A percentile compares a stretch with the other conserved stretches of the same genome.
Evolutionary conservation across 2,888 invertebrate species (phyloP).

Genomic region (Rhaphigaster nebulosa): DNA sequence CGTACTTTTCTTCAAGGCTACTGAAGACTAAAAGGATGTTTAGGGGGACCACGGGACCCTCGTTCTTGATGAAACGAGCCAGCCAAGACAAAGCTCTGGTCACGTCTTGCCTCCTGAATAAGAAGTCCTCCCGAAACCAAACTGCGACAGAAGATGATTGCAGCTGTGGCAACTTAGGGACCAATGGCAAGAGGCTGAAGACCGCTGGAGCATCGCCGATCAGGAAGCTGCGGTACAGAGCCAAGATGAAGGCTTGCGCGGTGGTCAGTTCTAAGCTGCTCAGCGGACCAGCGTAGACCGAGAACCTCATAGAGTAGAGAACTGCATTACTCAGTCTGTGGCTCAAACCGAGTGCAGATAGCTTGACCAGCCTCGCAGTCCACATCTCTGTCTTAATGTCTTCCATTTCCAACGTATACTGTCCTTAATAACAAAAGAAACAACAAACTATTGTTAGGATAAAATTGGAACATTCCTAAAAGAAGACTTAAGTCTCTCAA

Average conservation of each 20-base stretch:
- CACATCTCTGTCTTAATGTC: background rate
- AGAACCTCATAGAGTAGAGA: background rate
- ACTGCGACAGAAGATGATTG: background rate
- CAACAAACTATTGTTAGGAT: no score
- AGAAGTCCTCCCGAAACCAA: background rate
- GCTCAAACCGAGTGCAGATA: background rate
- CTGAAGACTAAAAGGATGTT: background rate
- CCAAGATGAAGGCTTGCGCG: background rate
- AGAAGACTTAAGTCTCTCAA: no score
- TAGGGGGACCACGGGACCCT: background rate
- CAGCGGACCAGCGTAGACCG: background rate
- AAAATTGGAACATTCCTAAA: no score
- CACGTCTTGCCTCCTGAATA: background rate
- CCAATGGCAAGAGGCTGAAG: background rate
- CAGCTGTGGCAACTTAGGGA: background rate
- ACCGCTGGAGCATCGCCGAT: background rate
- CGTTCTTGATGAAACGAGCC: background rate
- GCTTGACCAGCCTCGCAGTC: background rate
- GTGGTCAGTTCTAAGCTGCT: background rate
- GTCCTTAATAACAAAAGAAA: background rate
- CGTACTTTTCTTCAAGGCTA: background rate
- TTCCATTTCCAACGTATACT: background rate
- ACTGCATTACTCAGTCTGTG: background rate
- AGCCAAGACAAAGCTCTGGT: background rate
- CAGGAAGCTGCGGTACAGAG: background rate